Conservation (phyloP, 2,797 vertebrate species). For the Muscicapa comitata region DNA sequence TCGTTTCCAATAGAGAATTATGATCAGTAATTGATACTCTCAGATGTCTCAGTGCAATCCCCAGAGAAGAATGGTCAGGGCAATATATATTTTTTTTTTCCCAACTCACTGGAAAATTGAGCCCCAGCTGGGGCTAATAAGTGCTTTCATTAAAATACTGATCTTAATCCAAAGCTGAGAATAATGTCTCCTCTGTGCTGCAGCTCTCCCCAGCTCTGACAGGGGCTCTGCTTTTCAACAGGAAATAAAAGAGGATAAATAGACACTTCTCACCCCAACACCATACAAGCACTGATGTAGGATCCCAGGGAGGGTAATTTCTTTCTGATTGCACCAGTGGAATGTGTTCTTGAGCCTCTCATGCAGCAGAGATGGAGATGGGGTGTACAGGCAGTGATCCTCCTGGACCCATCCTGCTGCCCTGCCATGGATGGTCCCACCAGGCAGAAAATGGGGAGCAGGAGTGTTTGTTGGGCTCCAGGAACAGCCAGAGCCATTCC, state of each 20-base stretch:
- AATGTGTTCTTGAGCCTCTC: not conserved
- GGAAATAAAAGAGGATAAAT: slow-evolving; percentile 64
- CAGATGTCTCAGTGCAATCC: slow-evolving; percentile 55
- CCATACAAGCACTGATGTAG: not conserved
- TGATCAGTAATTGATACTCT: slow-evolving; percentile 66
- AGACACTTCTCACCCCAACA: slow-evolving; percentile 47
- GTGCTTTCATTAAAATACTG: slow-evolving; percentile 71
- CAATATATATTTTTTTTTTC: slow-evolving; percentile 62
- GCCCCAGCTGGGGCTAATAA: slow-evolving; percentile 74
- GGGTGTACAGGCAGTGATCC: not conserved
- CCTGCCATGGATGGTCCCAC: not conserved
- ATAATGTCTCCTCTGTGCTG: slow-evolving; percentile 73
- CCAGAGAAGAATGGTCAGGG: slow-evolving; percentile 67
- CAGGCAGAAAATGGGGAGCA: not conserved
- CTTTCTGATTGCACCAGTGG: not conserved
- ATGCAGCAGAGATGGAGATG: not conserved
- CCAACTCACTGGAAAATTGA: slow-evolving; percentile 68
- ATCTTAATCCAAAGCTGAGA: slow-evolving; percentile 63
- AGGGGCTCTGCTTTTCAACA: slow-evolving; percentile 68
- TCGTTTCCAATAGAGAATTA: slow-evolving; percentile 62
- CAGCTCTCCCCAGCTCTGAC: slow-evolving; percentile 41
- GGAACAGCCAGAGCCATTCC: not conserved
- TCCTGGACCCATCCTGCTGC: not conserved
- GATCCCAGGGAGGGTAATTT: not conserved
- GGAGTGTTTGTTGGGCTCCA: not conserved